A percentile compares a stretch with the other conserved stretches of the same genome.
These are phyloP conservation scores for Drosophila dives DNA, from an alignment of 2,888 invertebrate species.

Conservation along the genomic window DNA sequence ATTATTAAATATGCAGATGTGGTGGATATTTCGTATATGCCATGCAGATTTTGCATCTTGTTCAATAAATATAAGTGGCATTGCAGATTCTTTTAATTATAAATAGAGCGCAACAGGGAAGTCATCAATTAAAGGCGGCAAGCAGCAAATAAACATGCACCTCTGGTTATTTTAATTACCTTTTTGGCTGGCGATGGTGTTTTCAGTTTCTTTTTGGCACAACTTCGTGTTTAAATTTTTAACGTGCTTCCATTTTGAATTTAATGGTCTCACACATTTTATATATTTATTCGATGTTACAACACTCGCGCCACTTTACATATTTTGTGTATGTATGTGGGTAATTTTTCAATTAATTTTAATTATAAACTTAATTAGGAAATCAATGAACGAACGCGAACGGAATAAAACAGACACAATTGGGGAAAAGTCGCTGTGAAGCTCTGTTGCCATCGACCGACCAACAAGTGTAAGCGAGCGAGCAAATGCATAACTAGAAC, in stretches of 20 bases:
- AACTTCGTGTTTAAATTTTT: constrained; percentile 63
- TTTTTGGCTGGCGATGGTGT: constrained; percentile 39
- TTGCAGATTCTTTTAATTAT: constrained; percentile 69
- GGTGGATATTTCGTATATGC: constrained; percentile 20
- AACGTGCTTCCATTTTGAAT: constrained; percentile 57
- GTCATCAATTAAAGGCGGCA: constrained; percentile 67
- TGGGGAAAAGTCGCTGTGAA: constrained; percentile 64
- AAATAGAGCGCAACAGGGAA: constrained; percentile 70
- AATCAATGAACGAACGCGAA: constrained; percentile 80
- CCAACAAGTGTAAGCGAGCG: constrained; percentile 64
- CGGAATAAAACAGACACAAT: constrained; percentile 77
- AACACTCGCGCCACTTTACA: constrained; percentile 62
- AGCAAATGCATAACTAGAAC: constrained; percentile 49
- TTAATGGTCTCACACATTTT: constrained; percentile 47
- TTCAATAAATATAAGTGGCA: constrained; percentile 71
- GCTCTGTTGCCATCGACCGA: constrained; percentile 14
- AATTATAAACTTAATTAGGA: constrained; percentile 85
- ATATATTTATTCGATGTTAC: constrained; percentile 50
- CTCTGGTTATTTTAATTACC: constrained; percentile 66
- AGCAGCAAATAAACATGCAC: constrained; percentile 38
- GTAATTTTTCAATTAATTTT: constrained; percentile 85
- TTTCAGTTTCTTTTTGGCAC: constrained; percentile 57
- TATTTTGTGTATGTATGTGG: constrained; percentile 50
- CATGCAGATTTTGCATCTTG: constrained; percentile 46
- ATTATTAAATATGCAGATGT: constrained; percentile 15